These are phyloP conservation scores for Drosophila anceps DNA, from an alignment of 2,888 invertebrate genomes.

Conservation along the genomic window DNA sequence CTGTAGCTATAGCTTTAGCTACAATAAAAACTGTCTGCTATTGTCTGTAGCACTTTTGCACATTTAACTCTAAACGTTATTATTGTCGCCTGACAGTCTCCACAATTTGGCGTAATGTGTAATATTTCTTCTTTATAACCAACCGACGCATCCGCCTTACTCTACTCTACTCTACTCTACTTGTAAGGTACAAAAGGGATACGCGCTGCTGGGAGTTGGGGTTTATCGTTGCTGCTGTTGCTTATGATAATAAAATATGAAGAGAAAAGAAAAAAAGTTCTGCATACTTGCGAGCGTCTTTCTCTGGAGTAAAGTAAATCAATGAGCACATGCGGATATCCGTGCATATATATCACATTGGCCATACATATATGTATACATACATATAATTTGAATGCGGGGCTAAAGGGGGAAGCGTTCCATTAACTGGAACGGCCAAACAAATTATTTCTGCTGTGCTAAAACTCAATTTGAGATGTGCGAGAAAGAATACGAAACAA, in stretches of 20 bases:
- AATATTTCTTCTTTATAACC: constrained; percentile 85
- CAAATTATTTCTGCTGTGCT: constrained; percentile 9
- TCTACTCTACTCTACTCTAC: not conserved
- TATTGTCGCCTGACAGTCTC: constrained; percentile 85
- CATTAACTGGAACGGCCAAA: constrained; percentile 3
- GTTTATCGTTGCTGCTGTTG: constrained; percentile 26
- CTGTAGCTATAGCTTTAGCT: constrained; percentile 33
- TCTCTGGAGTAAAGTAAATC: constrained; percentile 46
- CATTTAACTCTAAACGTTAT: constrained; percentile 77
- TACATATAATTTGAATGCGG: constrained; percentile 48
- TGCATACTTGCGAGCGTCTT: constrained; percentile 56
- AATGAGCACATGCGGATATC: constrained; percentile 67
- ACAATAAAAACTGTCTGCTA: constrained; percentile 58
- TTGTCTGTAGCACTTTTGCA: constrained; percentile 14
- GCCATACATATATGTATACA: no score
- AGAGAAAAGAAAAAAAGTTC: constrained; percentile 41
- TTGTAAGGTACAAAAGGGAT: constrained; percentile 60
- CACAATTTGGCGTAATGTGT: constrained; percentile 84
- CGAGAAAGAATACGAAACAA: not conserved
- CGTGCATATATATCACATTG: constrained; percentile 62
- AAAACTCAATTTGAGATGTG: constrained; percentile 55
- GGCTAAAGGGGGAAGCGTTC: not conserved
- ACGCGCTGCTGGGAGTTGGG: not conserved
- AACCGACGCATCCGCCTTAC: constrained; percentile 63
- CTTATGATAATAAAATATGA: constrained; percentile 68